Evolutionary conservation across 2,797 vertebrate species (phyloP), one percentile per base, ranked within the genome.

Genomic region (Morus bassanus): DNA sequence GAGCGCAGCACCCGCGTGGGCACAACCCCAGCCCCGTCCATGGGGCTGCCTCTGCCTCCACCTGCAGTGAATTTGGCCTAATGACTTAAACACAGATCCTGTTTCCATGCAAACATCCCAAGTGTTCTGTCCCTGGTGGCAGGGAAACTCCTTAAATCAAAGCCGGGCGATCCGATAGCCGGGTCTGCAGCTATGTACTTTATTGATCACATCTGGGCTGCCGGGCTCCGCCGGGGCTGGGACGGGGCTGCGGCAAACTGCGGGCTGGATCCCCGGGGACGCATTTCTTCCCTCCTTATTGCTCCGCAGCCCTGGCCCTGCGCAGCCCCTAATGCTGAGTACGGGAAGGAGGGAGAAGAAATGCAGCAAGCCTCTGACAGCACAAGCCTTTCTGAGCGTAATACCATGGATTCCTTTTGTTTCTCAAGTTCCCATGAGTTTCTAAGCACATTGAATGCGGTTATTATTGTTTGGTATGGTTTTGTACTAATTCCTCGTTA

Each of bases 51-150:
- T 81, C 88, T 51, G 94, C 90, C 86, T 96, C 94, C 96, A 96
- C 96, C 96, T 96, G 95, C 88, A 92, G 84, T 25, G 90, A 91
- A 94, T 97, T 96, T 97, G 94, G 91, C 84, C 91, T 96, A 92
- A 96, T 82, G 96, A 83, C 92, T 97, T 94, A 95, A 96, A 85
- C 96, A 96, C 84, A 93, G 96, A 95, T 95, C 95, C 93, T 74
- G 92, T 95, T 97, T 94, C 96, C 96, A 96, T 83, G 95, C 96
- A 96, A 74, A 95, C 90, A 89, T 96, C 93, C 93, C 93, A 7
- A 92, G 88, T 74, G 95, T 70, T 96, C 95, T 53, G 80, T 94
- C 94, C 91, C 96, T 79, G 83, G 94, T 95, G 96, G 86, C 14
- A 0, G 68, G 80, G 91, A 84, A 95, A 94, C 94, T 89, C 96